Conservation (phyloP, 35 echinoderm and acorn worm genomes). For the Strongylocentrotus purpuratus region DNA sequence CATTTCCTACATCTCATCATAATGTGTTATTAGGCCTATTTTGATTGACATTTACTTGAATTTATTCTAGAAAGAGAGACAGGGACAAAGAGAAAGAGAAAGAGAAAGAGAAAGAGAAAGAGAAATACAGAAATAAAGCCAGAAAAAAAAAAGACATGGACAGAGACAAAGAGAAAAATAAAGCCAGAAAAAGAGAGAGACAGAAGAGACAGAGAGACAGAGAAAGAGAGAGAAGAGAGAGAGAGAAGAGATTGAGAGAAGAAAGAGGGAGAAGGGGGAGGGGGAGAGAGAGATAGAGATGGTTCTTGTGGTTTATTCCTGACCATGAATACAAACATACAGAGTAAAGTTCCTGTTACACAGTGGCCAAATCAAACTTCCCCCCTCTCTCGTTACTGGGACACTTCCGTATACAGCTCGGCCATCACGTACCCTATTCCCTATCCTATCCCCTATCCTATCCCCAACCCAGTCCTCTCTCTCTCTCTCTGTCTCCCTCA, state of each 20-base stretch:
- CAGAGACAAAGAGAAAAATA: not conserved
- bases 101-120: not conserved
- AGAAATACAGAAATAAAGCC: too few relatives aligned
- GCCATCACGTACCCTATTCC: not conserved
- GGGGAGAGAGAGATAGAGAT: too few relatives aligned
- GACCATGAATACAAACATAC: not conserved
- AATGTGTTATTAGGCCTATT: not conserved
- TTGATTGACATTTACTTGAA: too few relatives aligned
- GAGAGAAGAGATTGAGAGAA: too few relatives aligned
- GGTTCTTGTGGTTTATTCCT: not conserved
- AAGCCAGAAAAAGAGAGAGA: not conserved
- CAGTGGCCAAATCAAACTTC: not conserved
- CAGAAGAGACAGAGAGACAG: too few relatives aligned
- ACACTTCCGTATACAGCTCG: not conserved
- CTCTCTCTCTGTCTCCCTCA: not conserved
- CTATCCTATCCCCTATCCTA: not conserved
- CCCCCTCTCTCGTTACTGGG: not conserved
- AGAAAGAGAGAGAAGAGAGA: too few relatives aligned
- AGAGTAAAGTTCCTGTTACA: not conserved
- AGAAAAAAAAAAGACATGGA: too few relatives aligned
- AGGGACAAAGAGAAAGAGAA: not conserved
- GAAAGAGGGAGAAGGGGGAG: too few relatives aligned
- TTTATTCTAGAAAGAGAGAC: too few relatives aligned
- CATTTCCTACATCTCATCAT: not conserved
- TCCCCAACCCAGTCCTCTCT: not conserved